These are phyloP conservation scores for Cherax quadricarinatus DNA, from an alignment of 1,140 invertebrate genomes.

Conservation along the genomic window DNA sequence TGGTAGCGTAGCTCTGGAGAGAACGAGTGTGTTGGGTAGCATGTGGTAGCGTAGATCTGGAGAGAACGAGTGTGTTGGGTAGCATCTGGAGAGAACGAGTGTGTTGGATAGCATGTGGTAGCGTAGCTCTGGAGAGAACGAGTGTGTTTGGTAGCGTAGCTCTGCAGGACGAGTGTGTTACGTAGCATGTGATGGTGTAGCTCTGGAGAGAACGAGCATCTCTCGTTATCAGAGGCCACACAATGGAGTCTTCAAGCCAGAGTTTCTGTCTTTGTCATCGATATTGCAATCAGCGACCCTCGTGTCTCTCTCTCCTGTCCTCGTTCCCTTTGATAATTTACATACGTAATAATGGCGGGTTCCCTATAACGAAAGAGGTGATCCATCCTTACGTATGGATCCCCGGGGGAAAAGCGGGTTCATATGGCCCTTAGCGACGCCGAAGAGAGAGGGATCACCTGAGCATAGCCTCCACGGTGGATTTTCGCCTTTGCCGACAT, in stretches of 20 bases:
- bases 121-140: no score
- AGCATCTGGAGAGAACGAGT: no score
- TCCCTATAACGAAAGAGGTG: slow-evolving; percentile 68
- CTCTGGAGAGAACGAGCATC: no score
- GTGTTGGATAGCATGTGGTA: no score
- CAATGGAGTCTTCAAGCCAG: slow-evolving; percentile 11
- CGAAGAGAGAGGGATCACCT: not conserved
- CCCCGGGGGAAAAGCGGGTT: slow-evolving; percentile 12
- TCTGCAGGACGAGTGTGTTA: no score
- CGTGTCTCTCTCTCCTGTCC: not conserved
- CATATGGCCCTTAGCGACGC: slow-evolving; percentile 3
- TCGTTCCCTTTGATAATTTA: slow-evolving; percentile 63
- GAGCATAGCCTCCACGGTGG: not conserved
- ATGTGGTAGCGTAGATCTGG: no score
- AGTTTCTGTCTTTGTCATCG: slow-evolving; percentile 56
- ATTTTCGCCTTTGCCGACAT: not conserved
- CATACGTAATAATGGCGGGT: slow-evolving; percentile 69
- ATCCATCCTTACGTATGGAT: slow-evolving; percentile 64
- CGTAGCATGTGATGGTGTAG: no score
- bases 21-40: no score
- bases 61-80: no score
- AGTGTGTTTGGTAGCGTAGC: no score
- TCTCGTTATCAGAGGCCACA: slow-evolving; percentile 7
- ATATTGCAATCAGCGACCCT: slow-evolving; percentile 46
- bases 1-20: no score